Conservation (phyloP, 1,140 invertebrate genomes). For the Eubasilissa regina region DNA sequence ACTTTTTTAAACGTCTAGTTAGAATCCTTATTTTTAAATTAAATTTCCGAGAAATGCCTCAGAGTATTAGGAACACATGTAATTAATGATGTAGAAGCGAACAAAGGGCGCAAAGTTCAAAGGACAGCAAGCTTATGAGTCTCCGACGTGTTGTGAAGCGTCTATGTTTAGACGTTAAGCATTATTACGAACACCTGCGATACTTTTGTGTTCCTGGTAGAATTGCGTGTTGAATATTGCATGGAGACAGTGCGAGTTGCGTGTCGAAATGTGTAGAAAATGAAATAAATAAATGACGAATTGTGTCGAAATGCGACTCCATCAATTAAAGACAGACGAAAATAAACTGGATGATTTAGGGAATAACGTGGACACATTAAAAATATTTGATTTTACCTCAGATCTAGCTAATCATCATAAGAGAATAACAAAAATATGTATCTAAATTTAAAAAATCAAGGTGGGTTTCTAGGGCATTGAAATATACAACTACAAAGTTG, state of each 20-base stretch:
- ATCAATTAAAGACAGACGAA: background rate
- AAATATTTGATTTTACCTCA: too few species aligned
- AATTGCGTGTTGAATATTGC: slow-evolving; percentile 43
- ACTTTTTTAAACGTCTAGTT: background rate
- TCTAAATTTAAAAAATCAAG: too few species aligned
- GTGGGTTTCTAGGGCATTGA: too few species aligned
- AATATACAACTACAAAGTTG: too few species aligned
- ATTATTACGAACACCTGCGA: background rate
- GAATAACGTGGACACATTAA: too few species aligned
- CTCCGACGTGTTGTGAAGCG: slow-evolving; percentile 10
- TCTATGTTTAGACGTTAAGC: background rate
- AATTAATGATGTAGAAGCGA: slow-evolving; percentile 16
- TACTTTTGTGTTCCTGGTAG: slow-evolving; percentile 5
- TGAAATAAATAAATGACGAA: background rate
- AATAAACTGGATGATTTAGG: too few species aligned
- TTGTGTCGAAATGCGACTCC: slow-evolving; percentile 7
- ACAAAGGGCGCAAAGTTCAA: slow-evolving; percentile 42
- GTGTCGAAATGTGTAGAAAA: background rate
- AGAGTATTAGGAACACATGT: background rate
- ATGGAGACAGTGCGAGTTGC: background rate
- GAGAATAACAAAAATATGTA: too few species aligned
- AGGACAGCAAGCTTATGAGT: slow-evolving; percentile 31
- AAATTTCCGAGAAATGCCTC: too few species aligned
- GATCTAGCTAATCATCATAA: too few species aligned
- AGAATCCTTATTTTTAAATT: too few species aligned